A percentile compares a stretch with the other conserved stretches of the same genome.
These are phyloP conservation scores for Conus ventricosus DNA, from an alignment of 1,140 invertebrate genomes.

Conservation along the genomic window DNA sequence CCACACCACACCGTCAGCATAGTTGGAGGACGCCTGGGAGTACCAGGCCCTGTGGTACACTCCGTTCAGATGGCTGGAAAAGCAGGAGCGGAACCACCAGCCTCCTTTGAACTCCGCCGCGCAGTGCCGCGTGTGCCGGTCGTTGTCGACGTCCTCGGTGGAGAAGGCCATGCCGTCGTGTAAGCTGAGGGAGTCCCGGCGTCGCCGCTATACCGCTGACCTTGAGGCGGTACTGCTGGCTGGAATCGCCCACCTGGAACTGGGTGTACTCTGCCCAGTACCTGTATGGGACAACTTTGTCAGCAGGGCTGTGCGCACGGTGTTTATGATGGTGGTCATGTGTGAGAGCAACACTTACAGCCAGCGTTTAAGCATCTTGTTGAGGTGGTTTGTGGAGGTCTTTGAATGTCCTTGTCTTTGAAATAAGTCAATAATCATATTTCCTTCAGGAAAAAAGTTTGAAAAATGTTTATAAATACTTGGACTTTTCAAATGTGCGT, in stretches of 20 bases:
- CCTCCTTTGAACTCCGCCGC: constrained; percentile 78
- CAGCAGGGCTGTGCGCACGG: no score
- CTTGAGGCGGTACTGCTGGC: constrained; percentile 92
- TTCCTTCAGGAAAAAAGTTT: no score
- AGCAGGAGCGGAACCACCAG: constrained; percentile 83
- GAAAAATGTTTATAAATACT: no score
- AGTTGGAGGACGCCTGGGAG: constrained; percentile 56
- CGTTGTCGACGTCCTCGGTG: constrained; percentile 80
- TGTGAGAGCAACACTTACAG: no score
- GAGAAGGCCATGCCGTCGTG: constrained; percentile 80
- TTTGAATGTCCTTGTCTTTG: no score
- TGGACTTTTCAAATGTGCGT: no score
- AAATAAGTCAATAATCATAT: no score
- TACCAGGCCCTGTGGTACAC: constrained; percentile 76
- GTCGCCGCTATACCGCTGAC: constrained; percentile 81
- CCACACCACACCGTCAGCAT: constrained; percentile 80
- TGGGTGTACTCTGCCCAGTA: constrained; percentile 42
- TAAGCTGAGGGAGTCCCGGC: constrained; percentile 79
- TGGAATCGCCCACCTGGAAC: constrained; percentile 70
- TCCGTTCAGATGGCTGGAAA: constrained; percentile 80
- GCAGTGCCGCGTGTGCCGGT: constrained; percentile 81
- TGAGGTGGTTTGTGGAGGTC: no score
- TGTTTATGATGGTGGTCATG: no score
- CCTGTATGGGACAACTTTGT: background rate
- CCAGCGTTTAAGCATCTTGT: no score